phyloP scores from a whole-genome alignment of 2,797 vertebrate genomes.

The Amniataba percoides region DNA sequence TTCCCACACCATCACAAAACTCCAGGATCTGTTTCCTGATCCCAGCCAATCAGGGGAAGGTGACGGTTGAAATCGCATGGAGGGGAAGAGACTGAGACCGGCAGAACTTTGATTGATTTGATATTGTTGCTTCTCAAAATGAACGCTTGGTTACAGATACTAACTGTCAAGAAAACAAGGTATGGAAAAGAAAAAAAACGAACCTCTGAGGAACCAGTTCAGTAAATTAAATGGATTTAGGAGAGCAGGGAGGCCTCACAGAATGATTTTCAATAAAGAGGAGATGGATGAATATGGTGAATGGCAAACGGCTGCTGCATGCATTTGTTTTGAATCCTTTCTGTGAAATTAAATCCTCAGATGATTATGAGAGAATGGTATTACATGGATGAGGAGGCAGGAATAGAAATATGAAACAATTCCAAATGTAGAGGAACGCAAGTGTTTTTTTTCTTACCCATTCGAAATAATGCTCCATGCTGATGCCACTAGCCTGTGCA shows the following conservation, averaged over 20 bases:
- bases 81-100: conserved; percentile 45
- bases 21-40: conserved; percentile 47
- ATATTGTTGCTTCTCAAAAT: conserved; percentile 59
- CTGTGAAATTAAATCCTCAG: conserved; percentile 82
- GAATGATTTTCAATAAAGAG: conserved; percentile 73
- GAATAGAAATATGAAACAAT: conserved; percentile 73
- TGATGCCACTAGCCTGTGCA: conserved; percentile 49
- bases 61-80: conserved; percentile 42
- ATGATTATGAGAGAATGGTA: conserved; percentile 80
- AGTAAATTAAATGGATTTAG: conserved; percentile 78
- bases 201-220: conserved; percentile 47
- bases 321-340: conserved; percentile 79
- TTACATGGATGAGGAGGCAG: conserved; percentile 81
- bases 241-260: conserved; percentile 55
- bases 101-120: conserved; percentile 61
- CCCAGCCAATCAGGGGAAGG: conserved; percentile 44
- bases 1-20: not conserved
- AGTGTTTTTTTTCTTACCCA: conserved; percentile 69
- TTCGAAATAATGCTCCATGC: conserved; percentile 44
- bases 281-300: conserved; percentile 70
- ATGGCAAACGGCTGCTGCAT: conserved; percentile 65
- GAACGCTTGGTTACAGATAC: conserved; percentile 33
- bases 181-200: not conserved
- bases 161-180: conserved; percentile 33
- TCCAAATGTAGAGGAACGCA: conserved; percentile 56